Conservation (phyloP, 2,888 invertebrate genomes). For the Gymnosoma rotundatum region DNA sequence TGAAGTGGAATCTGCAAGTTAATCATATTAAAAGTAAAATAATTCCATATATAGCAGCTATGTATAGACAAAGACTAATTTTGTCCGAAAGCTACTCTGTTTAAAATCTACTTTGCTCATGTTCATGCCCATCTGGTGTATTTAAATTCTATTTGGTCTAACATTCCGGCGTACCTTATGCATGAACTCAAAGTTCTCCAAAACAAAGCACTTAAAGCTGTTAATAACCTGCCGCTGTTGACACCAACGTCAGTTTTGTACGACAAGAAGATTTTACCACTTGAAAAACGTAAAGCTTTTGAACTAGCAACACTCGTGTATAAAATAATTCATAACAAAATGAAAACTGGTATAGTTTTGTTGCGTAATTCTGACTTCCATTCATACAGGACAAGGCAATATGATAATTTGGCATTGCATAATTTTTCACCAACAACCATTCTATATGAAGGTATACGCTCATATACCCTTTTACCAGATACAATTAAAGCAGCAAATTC, state of each 20-base stretch:
- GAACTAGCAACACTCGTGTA: no score
- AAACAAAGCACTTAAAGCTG: slow-evolving; percentile 12
- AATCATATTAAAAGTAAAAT: slow-evolving; percentile 10
- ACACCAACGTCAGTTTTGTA: slow-evolving; percentile 14
- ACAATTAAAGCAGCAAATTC: no score
- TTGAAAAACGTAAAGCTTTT: neutral
- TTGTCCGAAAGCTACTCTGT: slow-evolving; percentile 14
- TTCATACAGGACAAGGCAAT: no score
- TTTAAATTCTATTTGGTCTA: no score
- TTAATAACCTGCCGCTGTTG: slow-evolving; percentile 12
- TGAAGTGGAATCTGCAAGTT: neutral
- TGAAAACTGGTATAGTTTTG: no score
- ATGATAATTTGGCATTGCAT: no score
- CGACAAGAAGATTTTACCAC: slow-evolving; percentile 12
- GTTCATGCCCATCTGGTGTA: slow-evolving; percentile 8
- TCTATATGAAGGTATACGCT: no score
- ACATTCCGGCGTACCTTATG: no score
- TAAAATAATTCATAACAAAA: no score
- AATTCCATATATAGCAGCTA: slow-evolving; percentile 12
- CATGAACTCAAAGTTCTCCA: slow-evolving; percentile 5
- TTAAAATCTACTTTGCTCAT: slow-evolving; percentile 12
- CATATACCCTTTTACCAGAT: no score
- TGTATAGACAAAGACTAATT: slow-evolving; percentile 14
- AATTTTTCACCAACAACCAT: no score
- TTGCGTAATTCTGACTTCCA: no score